These are phyloP conservation scores for Chelonus formosanus DNA, from an alignment of 2,888 invertebrate genomes.

Conservation along the genomic window DNA sequence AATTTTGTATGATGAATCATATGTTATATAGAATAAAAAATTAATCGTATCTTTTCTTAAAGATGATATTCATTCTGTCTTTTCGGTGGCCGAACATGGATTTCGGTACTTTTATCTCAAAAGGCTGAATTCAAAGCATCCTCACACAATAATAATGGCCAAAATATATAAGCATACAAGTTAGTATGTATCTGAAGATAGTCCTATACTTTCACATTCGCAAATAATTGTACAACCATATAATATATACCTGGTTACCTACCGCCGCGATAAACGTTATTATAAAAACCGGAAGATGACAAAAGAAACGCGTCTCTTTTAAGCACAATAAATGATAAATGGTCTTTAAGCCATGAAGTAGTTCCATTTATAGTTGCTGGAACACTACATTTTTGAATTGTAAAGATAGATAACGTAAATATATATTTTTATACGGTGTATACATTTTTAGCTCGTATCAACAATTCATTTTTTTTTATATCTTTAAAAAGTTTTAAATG, in stretches of 20 bases:
- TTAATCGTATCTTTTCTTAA: constrained; percentile 4
- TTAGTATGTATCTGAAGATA: neutral
- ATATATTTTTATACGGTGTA: too few relatives aligned
- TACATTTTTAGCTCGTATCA: too few relatives aligned
- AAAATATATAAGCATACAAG: neutral
- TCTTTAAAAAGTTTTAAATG: too few relatives aligned
- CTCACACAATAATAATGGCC: neutral
- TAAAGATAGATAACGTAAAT: neutral
- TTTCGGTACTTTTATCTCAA: constrained; percentile 6
- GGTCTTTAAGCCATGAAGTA: constrained; percentile 43
- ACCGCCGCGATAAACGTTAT: constrained; percentile 51
- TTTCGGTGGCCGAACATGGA: neutral
- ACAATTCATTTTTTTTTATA: too few relatives aligned
- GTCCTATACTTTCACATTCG: constrained; percentile 5
- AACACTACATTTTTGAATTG: neutral
- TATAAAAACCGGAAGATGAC: constrained; percentile 54
- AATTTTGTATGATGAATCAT: too few relatives aligned
- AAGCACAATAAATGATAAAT: constrained; percentile 60
- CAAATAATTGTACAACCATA: constrained; percentile 26
- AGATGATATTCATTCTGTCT: neutral
- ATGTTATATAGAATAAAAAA: neutral
- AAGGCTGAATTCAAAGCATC: constrained; percentile 5
- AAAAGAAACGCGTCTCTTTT: constrained; percentile 54
- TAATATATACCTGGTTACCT: constrained; percentile 52
- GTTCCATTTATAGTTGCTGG: constrained; percentile 31